A percentile compares a stretch with the other conserved stretches of the same genome.
phyloP scores from a whole-genome alignment of 1,140 invertebrate species.

The Mactra quadrangularis region DNA sequence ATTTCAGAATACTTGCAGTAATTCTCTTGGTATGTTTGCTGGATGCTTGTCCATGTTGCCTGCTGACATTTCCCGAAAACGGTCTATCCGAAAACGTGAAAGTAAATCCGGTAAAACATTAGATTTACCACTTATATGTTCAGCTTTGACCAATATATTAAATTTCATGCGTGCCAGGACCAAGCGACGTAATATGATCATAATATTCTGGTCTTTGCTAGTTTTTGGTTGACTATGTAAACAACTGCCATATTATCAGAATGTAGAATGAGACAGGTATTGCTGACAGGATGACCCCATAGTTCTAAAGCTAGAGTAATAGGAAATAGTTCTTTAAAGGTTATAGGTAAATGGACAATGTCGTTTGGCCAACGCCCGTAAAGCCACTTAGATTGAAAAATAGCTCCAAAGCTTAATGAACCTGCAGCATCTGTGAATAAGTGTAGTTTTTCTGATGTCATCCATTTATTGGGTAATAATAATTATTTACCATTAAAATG shows the following conservation, averaged over 20 bases:
- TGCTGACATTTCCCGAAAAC: slow-evolving; percentile 2
- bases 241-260: slow-evolving; percentile 55
- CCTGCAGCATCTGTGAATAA: slow-evolving; percentile 47
- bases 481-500: slow-evolving; percentile 32
- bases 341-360: background rate
- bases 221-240: slow-evolving; percentile 57
- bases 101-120: slow-evolving; percentile 56
- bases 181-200: slow-evolving; percentile 54
- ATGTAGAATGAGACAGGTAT: slow-evolving; percentile 27
- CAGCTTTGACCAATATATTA: slow-evolving; percentile 58
- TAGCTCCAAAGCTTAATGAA: slow-evolving; percentile 2
- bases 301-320: slow-evolving; percentile 46
- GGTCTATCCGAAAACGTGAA: slow-evolving; percentile 58
- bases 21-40: background rate
- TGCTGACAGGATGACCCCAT: slow-evolving; percentile 3
- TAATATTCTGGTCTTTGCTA: background rate
- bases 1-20: background rate
- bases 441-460: slow-evolving; percentile 13
- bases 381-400: slow-evolving; percentile 37
- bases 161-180: slow-evolving; percentile 39
- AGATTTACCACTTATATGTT: slow-evolving; percentile 55
- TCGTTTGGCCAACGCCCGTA: slow-evolving; percentile 14
- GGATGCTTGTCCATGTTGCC: slow-evolving; percentile 39
- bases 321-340: slow-evolving; percentile 56
- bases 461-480: slow-evolving; percentile 12